phyloP scores from a whole-genome alignment of 2,113 vertebrate species.

The Elaphurus davidianus region DNA sequence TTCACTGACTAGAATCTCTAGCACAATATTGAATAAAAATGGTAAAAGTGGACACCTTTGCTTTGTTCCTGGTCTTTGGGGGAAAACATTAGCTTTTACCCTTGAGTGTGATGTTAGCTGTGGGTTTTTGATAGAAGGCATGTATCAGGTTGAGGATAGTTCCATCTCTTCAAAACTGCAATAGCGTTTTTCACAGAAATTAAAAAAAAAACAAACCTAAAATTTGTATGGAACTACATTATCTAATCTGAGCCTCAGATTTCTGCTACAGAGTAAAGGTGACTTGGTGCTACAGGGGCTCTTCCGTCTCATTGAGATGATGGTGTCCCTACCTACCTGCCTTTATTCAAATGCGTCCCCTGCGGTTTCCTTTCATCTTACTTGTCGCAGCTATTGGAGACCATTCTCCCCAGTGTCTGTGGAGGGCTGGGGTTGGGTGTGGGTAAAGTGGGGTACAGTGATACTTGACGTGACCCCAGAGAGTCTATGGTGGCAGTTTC shows the following conservation, averaged over 20 bases:
- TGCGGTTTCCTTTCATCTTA: background rate
- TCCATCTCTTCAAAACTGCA: background rate
- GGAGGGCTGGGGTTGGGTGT: background rate
- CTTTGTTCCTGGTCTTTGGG: background rate
- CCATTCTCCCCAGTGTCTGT: background rate
- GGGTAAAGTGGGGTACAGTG: background rate
- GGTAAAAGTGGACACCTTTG: background rate
- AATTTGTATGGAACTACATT: background rate
- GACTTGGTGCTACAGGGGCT: background rate
- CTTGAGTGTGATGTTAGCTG: background rate
- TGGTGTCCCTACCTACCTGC: background rate
- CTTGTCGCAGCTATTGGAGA: background rate
- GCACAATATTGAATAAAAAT: background rate
- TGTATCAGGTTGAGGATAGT: background rate
- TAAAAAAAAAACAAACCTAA: background rate
- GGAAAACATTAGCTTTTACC: background rate
- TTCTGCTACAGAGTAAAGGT: background rate
- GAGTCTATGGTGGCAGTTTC: background rate
- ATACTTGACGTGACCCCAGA: background rate
- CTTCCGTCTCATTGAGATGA: background rate
- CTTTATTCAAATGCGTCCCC: background rate
- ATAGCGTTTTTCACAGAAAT: background rate
- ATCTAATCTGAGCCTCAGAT: background rate
- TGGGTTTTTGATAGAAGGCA: background rate
- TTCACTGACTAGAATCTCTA: background rate